These are phyloP conservation scores for Drosophila malerkotliana DNA, from an alignment of 1,140 invertebrate species.

Conservation along the genomic window DNA sequence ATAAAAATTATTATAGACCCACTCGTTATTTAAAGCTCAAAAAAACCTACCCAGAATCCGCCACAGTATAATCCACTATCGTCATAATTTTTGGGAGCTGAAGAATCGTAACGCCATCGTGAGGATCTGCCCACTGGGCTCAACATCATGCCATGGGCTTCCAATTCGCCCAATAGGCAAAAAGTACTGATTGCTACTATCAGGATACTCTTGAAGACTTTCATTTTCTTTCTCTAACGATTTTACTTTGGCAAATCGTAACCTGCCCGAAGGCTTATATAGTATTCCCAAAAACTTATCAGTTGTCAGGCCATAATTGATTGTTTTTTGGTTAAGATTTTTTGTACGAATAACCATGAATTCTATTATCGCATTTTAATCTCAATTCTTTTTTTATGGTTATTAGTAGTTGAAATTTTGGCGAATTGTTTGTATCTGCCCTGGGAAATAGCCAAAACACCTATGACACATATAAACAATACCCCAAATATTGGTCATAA, in stretches of 20 bases:
- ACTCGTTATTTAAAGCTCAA: rapidly evolving
- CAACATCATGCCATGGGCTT: constrained; percentile 88
- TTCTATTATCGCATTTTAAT: constrained; percentile 48
- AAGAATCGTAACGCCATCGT: constrained; percentile 87
- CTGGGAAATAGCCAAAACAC: constrained; percentile 33
- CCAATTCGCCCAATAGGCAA: constrained; percentile 9
- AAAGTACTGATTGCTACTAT: constrained; percentile 14
- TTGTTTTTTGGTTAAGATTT: constrained; percentile 45
- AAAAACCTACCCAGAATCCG: constrained; percentile 83
- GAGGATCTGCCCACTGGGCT: constrained; percentile 88
- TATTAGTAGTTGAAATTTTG: constrained; percentile 47
- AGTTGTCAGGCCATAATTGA: constrained; percentile 11
- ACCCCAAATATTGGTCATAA: constrained; percentile 24
- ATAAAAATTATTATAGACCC: background rate
- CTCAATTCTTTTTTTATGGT: constrained; percentile 40
- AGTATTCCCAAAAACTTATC: constrained; percentile 41
- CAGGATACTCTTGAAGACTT: constrained; percentile 12
- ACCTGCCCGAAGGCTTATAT: constrained; percentile 49
- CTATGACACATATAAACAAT: constrained; percentile 45
- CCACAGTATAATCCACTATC: constrained; percentile 89
- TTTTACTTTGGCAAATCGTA: constrained; percentile 36
- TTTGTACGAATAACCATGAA: constrained; percentile 13
- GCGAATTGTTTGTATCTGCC: constrained; percentile 45
- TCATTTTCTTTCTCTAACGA: constrained; percentile 44
- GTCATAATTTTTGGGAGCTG: constrained; percentile 86